These are phyloP conservation scores for Halcyon malimbica DNA, from an alignment of 2,113 vertebrate genomes.

Conservation along the genomic window DNA sequence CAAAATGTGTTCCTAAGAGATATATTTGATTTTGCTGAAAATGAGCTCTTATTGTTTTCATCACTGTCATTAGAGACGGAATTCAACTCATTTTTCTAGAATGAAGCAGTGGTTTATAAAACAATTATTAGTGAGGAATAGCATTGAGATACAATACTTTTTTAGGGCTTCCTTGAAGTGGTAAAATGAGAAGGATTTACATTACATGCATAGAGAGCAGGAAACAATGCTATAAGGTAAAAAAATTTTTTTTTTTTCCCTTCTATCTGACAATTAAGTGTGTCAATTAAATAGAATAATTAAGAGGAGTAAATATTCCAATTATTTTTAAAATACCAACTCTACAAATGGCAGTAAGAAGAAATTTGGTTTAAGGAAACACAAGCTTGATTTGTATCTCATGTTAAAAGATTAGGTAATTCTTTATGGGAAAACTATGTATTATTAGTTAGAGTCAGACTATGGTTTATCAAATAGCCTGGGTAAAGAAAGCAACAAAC, in stretches of 20 bases:
- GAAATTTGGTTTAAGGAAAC: background rate
- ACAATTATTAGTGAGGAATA: background rate
- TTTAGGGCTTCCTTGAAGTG: slow-evolving; percentile 13
- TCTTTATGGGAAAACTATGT: background rate
- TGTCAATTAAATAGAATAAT: background rate
- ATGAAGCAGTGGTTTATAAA: background rate
- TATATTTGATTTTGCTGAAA: slow-evolving; percentile 13
- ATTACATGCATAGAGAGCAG: background rate
- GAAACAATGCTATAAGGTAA: background rate
- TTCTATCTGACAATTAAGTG: background rate
- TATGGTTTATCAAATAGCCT: background rate
- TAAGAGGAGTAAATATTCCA: background rate
- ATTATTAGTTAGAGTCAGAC: background rate
- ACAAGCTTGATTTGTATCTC: background rate
- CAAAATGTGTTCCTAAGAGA: background rate
- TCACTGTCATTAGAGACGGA: background rate
- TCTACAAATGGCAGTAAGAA: background rate
- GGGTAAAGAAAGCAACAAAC: background rate
- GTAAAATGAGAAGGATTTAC: slow-evolving; percentile 4
- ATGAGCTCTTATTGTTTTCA: background rate
- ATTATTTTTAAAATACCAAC: background rate
- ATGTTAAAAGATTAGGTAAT: background rate
- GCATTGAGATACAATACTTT: background rate
- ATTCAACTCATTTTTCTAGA: slow-evolving; percentile 1
- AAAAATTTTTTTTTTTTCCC: background rate